Evolutionary conservation across 2,888 invertebrate species (phyloP).

Genomic region (Agrilus mali): DNA sequence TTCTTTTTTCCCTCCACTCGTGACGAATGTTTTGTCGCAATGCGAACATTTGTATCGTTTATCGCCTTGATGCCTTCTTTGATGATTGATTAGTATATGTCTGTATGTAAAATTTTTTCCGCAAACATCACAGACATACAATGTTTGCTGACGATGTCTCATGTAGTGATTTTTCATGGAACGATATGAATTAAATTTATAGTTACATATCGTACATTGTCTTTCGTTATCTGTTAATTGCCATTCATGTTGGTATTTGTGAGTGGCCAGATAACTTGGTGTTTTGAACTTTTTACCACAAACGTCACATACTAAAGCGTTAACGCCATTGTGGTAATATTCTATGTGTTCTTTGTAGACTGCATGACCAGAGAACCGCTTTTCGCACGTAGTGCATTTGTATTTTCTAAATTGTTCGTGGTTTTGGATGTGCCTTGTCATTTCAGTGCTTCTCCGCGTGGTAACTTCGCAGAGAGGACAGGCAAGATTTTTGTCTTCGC

Average conservation of each 20-base stretch:
- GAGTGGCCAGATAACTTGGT: constrained; percentile 29
- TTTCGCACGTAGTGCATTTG: constrained; percentile 41
- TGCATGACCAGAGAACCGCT: constrained; percentile 42
- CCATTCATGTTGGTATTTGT: constrained; percentile 18
- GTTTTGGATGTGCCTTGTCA: constrained; percentile 26
- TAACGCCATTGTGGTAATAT: constrained; percentile 42
- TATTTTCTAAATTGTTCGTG: constrained; percentile 34
- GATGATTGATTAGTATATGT: constrained; percentile 22
- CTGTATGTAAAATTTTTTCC: constrained; percentile 24
- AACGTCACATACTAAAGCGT: constrained; percentile 40
- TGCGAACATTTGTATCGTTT: constrained; percentile 20
- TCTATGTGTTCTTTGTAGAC: constrained; percentile 43
- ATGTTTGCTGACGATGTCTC: constrained; percentile 9
- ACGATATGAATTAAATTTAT: constrained; percentile 25
- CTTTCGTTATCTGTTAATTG: no score
- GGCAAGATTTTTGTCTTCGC: constrained; percentile 23
- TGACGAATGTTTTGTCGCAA: constrained; percentile 21
- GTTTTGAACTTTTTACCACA: constrained; percentile 41
- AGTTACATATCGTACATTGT: constrained; percentile 18
- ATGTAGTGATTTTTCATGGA: constrained; percentile 23
- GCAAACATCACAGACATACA: constrained; percentile 21
- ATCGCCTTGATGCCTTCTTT: constrained; percentile 19
- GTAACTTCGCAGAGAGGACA: constrained; percentile 30
- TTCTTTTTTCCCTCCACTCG: constrained; percentile 18
- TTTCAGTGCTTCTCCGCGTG: constrained; percentile 24